Conservation (phyloP, 2,888 invertebrate genomes). For the Helleia helle region DNA sequence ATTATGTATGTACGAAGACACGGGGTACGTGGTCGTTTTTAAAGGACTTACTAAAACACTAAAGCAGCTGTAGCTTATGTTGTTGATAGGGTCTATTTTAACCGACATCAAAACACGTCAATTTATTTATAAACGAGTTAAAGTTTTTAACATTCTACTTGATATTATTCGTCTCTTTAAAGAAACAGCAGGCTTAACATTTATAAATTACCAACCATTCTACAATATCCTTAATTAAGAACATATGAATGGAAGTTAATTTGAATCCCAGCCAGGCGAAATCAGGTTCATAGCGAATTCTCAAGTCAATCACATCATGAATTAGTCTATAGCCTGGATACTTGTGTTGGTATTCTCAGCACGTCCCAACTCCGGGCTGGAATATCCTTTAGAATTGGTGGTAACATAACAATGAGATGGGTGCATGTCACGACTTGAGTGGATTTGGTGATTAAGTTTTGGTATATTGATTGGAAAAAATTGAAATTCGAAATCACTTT, state of each 20-base stretch:
- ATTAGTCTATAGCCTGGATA: conserved; percentile 4
- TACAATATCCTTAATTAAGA: conserved; percentile 2
- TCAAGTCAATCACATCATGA: conserved; percentile 10
- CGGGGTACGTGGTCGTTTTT: no score
- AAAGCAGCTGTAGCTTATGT: no score
- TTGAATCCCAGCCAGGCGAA: conserved; percentile 4
- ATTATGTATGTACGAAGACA: no score
- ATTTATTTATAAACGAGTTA: no score
- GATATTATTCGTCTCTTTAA: no score
- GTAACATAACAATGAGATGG: conserved; percentile 7
- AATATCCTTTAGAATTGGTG: conserved; percentile 14
- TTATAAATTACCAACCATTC: neutral
- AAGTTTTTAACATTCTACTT: no score
- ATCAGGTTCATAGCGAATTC: conserved; percentile 5
- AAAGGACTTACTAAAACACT: no score
- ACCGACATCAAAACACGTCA: no score
- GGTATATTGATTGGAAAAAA: no score
- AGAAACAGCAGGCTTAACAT: no score
- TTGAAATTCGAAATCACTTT: no score
- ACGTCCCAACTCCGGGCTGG: conserved; percentile 13
- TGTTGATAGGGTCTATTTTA: no score
- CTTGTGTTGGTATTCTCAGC: conserved; percentile 10
- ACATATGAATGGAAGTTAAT: neutral
- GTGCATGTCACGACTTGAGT: conserved; percentile 1
- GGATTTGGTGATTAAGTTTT: neutral